Conservation (phyloP, 1,140 invertebrate genomes). For the Pogonomyrmex californicus region DNA sequence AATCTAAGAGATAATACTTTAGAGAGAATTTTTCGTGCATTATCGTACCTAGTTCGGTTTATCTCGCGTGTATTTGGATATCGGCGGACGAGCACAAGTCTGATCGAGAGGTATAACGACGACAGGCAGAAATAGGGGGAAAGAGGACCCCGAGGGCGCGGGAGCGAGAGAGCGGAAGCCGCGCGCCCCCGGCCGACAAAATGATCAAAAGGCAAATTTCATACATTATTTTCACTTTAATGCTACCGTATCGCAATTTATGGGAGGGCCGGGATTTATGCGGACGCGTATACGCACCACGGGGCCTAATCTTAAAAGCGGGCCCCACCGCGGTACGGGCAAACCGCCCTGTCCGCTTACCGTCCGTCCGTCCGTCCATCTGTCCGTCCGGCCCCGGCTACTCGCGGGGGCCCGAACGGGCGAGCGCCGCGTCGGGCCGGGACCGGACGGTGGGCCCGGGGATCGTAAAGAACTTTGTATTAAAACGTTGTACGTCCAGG, state of each 20-base stretch:
- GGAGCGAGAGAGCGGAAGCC: slow-evolving; percentile 79
- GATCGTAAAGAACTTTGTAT: slow-evolving; percentile 84
- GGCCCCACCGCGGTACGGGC: slow-evolving; percentile 64
- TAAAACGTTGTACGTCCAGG: slow-evolving; percentile 80
- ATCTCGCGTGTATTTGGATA: slow-evolving; percentile 43
- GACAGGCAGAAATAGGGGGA: slow-evolving; percentile 25
- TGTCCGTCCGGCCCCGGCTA: slow-evolving; percentile 29
- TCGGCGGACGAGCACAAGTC: slow-evolving; percentile 18
- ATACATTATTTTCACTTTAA: slow-evolving; percentile 86
- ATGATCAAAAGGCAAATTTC: slow-evolving; percentile 86
- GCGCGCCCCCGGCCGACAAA: slow-evolving; percentile 84
- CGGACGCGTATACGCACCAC: slow-evolving; percentile 78
- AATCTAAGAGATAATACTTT: background rate
- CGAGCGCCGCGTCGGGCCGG: slow-evolving; percentile 32
- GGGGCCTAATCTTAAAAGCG: slow-evolving; percentile 72
- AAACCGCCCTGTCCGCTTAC: slow-evolving; percentile 67
- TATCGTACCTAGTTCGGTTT: background rate
- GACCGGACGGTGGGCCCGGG: slow-evolving; percentile 28
- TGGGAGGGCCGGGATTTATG: slow-evolving; percentile 84
- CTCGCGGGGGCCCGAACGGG: slow-evolving; percentile 53
- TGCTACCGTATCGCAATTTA: slow-evolving; percentile 86
- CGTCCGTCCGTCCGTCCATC: slow-evolving; percentile 41
- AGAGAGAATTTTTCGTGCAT: background rate
- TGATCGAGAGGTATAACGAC: slow-evolving; percentile 38
- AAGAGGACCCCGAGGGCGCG: slow-evolving; percentile 9